Percentiles rank a stretch among this genome's conserved stretches.
phyloP scores from a whole-genome alignment of 2,797 vertebrate species.

The Sternarchorhynchus goeldii region DNA sequence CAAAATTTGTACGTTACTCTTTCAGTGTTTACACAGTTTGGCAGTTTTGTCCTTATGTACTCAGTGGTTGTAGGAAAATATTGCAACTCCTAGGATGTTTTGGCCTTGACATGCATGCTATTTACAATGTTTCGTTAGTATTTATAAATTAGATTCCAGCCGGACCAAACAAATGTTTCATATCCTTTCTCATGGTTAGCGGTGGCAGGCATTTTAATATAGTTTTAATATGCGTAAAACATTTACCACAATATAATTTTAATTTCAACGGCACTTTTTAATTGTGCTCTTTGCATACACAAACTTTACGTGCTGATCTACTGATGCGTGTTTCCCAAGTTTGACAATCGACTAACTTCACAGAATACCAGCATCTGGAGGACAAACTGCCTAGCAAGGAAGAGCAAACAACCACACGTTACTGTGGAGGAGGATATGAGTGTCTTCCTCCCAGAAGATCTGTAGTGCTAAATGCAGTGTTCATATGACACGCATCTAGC shows the following conservation, averaged over 20 bases:
- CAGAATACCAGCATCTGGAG: background rate
- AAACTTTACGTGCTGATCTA: background rate
- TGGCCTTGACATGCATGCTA: constrained; percentile 48
- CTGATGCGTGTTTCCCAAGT: background rate
- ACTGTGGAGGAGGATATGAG: constrained; percentile 48
- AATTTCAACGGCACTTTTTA: too few relatives aligned
- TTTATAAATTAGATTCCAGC: constrained; percentile 34
- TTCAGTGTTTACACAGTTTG: background rate
- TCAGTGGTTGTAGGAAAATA: background rate
- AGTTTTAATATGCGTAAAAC: background rate
- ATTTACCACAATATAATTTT: constrained; percentile 1
- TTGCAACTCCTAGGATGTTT: constrained; percentile 20
- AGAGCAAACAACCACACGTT: constrained; percentile 9
- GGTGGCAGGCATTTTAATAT: background rate
- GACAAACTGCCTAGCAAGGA: constrained; percentile 14
- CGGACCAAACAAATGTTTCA: background rate
- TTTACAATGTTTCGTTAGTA: constrained; percentile 48
- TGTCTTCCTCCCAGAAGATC: constrained; percentile 50
- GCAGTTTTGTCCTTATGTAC: constrained; percentile 20
- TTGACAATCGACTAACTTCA: constrained; percentile 18
- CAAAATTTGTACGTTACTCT: background rate
- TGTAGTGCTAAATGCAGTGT: constrained; percentile 44
- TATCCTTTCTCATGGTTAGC: background rate
- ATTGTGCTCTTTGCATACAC: too few relatives aligned
- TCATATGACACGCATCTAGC: constrained; percentile 19